A percentile compares a stretch with the other conserved stretches of the same genome.
phyloP scores from a whole-genome alignment of 1,140 invertebrate species.

The Drosophila sulfurigaster region DNA sequence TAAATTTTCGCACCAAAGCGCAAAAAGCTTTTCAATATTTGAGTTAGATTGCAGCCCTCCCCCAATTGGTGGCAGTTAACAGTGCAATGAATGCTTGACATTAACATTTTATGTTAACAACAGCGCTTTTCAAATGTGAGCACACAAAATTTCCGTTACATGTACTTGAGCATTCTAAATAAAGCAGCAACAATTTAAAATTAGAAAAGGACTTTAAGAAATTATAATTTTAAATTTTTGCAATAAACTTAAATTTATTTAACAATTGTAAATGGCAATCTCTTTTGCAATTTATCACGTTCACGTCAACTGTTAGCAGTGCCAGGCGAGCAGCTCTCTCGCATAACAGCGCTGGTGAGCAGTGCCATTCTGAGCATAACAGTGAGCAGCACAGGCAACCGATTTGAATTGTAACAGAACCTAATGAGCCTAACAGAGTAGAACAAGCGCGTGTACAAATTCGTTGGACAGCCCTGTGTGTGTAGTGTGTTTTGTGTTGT shows the following conservation, averaged over 20 bases:
- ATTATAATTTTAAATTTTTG: not conserved
- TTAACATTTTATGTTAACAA: not conserved
- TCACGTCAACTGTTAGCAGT: not conserved
- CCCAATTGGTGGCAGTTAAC: not conserved
- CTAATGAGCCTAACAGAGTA: conserved; percentile 34
- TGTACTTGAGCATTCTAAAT: not conserved
- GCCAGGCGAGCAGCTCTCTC: not conserved
- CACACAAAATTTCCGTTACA: not conserved
- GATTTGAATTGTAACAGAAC: conserved; percentile 11
- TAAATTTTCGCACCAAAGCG: conserved; percentile 5
- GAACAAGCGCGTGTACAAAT: conserved; percentile 19
- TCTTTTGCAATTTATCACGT: not conserved
- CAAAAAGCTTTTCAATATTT: not conserved
- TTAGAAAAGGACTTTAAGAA: no score
- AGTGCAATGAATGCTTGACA: not conserved
- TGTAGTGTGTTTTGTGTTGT: conserved; percentile 52
- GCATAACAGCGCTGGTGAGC: not conserved
- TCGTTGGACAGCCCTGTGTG: conserved; percentile 31
- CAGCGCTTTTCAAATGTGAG: not conserved
- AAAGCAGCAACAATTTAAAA: not conserved
- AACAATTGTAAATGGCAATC: not conserved
- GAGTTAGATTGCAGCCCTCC: not conserved
- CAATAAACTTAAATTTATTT: not conserved
- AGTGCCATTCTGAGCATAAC: conserved; percentile 40
- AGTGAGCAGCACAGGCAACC: not conserved